Evolutionary conservation across 2,888 invertebrate genomes (phyloP), one percentile per base, ranked within the genome.

Genomic region (Microchrysa polita): DNA sequence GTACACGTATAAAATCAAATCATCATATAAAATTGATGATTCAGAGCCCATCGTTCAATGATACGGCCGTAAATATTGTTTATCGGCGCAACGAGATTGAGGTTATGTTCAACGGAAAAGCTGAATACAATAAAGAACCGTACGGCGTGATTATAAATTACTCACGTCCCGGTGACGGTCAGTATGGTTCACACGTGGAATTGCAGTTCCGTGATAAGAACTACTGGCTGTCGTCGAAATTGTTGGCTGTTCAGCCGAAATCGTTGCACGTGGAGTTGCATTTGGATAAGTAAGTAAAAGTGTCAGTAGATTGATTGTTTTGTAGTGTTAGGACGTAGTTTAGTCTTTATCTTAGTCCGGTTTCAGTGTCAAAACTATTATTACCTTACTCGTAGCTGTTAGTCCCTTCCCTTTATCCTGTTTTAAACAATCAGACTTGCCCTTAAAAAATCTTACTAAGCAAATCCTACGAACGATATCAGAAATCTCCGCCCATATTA

Each of bases 41-140:
- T 0, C 90, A 89, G 78, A 93, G 93, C 76, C 91, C 90, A 1
- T 91, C 91, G 74, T 93, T 94, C 80, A 86, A 89, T 75, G 90
- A 92, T 75, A 89, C 93, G 22, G 87, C 90, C 0, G 80, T 91
- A 1, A 90, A 91, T 77, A 87, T 89, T 5, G 87, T 90, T 74
- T 89, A 92, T 79, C 90, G 91, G 7, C 89, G 91, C 77, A 91
- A 92, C 79, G 90, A 91, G 78, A 84, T 88, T 27, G 88, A 92
- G 80, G 86, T 92, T 40, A 91, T 90, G 61, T 86, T 92, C 67
- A 90, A 90, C 79, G 82, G 92, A 23, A 88, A 90, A 85, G 90
- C 92, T 78, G 87, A 83, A 63, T 81, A 83, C 79, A 88, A 90
- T 77, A 87, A 88, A 2, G 88, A 90, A 67, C 89, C 89, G 34